These are phyloP conservation scores for Palythoa grandiflora DNA, from an alignment of 92 coral and sea anemone genomes.

Conservation along the genomic window DNA sequence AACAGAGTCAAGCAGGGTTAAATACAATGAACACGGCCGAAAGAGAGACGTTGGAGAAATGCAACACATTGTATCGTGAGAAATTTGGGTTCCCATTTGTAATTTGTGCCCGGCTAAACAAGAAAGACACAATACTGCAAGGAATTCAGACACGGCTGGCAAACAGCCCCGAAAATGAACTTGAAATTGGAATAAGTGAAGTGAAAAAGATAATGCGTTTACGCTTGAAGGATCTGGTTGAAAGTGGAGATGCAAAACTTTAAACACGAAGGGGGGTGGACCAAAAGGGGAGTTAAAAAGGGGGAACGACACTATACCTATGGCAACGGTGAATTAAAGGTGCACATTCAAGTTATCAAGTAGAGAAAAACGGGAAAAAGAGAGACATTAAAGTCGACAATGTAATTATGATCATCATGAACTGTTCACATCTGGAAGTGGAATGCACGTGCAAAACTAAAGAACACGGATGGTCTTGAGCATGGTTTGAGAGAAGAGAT, in stretches of 20 bases:
- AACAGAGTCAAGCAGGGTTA: constrained; percentile 79
- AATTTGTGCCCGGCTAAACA: constrained; percentile 80
- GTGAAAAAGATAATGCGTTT: constrained; percentile 83
- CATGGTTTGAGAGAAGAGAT: no score
- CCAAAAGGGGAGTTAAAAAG: no score
- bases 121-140: constrained; percentile 67
- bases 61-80: constrained; percentile 62
- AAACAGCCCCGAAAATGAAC: constrained; percentile 65
- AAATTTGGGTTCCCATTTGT: constrained; percentile 89
- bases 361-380: no score
- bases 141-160: constrained; percentile 66
- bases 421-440: no score
- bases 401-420: no score
- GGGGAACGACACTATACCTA: no score
- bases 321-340: no score
- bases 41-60: constrained; percentile 55
- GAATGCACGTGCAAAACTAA: no score
- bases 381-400: no score
- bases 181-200: constrained; percentile 72
- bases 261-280: background rate
- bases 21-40: constrained; percentile 59
- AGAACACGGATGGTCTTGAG: no score
- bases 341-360: no score
- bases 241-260: constrained; percentile 75
- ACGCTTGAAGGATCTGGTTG: constrained; percentile 74